These are phyloP conservation scores for Dyspetes luteomarginatus DNA, from an alignment of 2,888 invertebrate genomes.

Conservation along the genomic window DNA sequence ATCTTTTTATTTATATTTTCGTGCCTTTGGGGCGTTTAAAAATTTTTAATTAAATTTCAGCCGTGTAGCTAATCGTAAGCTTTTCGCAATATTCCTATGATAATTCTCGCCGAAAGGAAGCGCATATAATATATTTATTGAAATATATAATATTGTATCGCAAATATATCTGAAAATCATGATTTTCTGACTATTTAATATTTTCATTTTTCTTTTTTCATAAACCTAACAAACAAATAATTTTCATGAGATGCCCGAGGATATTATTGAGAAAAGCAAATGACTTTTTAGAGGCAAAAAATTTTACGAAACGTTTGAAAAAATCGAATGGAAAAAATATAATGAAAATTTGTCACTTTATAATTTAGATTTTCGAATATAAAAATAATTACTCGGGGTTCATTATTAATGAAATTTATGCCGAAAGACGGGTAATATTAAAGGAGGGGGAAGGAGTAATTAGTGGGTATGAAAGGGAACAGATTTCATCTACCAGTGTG, in stretches of 20 bases:
- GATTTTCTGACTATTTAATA: background rate
- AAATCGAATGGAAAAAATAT: too few species aligned
- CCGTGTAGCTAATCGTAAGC: conserved; percentile 35
- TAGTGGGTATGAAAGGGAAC: conserved; percentile 2
- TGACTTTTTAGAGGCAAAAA: too few species aligned
- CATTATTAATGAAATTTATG: background rate
- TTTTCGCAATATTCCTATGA: conserved; percentile 17
- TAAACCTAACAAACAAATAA: too few species aligned
- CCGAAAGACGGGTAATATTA: background rate
- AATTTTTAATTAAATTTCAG: background rate
- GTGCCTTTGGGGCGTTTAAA: background rate
- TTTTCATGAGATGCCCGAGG: too few species aligned
- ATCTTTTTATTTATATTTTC: background rate
- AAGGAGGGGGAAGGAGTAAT: background rate
- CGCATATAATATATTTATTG: too few species aligned
- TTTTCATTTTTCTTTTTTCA: too few species aligned
- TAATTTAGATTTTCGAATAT: too few species aligned
- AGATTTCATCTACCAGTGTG: background rate
- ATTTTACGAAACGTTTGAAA: too few species aligned
- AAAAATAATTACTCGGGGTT: too few species aligned
- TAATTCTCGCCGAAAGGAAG: too few species aligned
- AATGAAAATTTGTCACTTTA: too few species aligned
- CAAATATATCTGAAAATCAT: background rate
- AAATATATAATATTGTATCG: background rate
- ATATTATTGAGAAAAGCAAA: too few species aligned